Conservation (phyloP, 2,797 vertebrate species). For the Erethizon dorsatum region DNA sequence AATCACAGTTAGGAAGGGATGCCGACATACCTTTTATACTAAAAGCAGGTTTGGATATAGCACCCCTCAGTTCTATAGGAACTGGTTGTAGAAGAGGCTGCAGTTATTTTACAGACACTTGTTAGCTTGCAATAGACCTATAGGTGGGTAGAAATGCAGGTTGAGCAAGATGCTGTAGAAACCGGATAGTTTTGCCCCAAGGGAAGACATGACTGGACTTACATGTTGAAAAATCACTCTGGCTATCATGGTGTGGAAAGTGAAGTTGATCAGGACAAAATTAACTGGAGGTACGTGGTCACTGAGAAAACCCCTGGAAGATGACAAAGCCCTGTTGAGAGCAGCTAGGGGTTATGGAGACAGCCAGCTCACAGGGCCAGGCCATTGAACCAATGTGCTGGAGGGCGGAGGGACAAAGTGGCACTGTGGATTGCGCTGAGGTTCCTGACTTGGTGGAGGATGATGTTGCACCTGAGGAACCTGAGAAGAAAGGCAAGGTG, state of each 20-base stretch:
- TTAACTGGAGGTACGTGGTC: neutral
- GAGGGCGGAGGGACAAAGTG: neutral
- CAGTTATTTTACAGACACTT: neutral
- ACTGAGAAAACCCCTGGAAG: neutral
- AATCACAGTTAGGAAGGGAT: slow-evolving; percentile 23
- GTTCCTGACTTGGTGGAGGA: neutral
- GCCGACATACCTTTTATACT: neutral
- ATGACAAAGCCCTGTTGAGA: neutral
- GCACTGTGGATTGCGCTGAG: neutral
- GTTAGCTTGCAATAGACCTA: neutral
- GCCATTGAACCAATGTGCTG: neutral
- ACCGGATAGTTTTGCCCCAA: neutral
- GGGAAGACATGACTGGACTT: neutral
- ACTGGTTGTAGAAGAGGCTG: neutral
- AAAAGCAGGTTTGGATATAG: slow-evolving; percentile 8
- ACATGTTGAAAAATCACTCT: neutral
- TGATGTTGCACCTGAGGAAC: neutral
- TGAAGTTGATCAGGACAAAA: neutral
- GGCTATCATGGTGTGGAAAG: neutral
- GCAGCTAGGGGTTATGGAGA: neutral
- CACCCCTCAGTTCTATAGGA: too few relatives aligned
- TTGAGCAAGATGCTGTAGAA: neutral
- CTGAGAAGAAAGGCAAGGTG: neutral
- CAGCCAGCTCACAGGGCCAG: neutral
- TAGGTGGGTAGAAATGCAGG: neutral